Evolutionary conservation across 2,888 invertebrate genomes (phyloP).

Genomic region (Agrochola lota): DNA sequence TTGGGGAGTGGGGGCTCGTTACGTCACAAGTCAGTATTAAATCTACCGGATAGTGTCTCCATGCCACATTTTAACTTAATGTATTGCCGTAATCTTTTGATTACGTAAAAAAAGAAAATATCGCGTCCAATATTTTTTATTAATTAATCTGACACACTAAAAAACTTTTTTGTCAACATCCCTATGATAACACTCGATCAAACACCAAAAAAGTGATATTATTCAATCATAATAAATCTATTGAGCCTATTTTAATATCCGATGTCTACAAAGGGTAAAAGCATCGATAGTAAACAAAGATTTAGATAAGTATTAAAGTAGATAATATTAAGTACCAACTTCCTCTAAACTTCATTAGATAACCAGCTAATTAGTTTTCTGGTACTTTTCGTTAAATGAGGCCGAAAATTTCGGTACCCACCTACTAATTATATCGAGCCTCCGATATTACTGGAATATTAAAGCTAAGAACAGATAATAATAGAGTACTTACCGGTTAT

Average conservation of each 20-base stretch:
- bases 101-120: too few relatives aligned
- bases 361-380: conserved; percentile 45
- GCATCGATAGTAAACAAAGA: conserved; percentile 14
- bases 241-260: not conserved
- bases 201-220: not conserved
- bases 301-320: conserved; percentile 15
- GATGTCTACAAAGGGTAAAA: not conserved
- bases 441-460: conserved; percentile 37
- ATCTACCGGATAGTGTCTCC: too few relatives aligned
- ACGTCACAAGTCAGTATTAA: too few relatives aligned
- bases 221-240: not conserved
- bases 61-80: too few relatives aligned
- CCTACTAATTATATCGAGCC: conserved; percentile 34
- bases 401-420: conserved; percentile 23
- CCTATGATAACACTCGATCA: too few relatives aligned
- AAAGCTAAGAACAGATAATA: conserved; percentile 17
- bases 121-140: too few relatives aligned
- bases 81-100: too few relatives aligned
- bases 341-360: conserved; percentile 15
- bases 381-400: conserved; percentile 43
- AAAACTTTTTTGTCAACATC: too few relatives aligned
- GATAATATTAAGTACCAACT: not conserved
- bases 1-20: too few relatives aligned
- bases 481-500: not conserved
- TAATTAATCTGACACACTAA: too few relatives aligned